phyloP scores from a whole-genome alignment of 2,113 vertebrate genomes.

The Zapornia atra region DNA sequence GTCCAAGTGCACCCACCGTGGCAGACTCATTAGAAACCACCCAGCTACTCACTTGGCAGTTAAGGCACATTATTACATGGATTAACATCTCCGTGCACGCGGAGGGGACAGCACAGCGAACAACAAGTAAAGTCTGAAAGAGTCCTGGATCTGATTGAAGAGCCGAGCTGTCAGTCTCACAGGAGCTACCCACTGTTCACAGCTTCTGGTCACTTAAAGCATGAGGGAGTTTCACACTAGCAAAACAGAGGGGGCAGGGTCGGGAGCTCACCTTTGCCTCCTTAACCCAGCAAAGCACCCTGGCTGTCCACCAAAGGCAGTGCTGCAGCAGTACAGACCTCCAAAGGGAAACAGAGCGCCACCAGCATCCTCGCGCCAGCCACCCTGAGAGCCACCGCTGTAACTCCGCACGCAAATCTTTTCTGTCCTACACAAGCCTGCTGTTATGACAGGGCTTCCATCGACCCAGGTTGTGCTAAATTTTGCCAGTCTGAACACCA shows the following conservation, averaged over 20 bases:
- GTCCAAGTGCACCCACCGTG: not conserved
- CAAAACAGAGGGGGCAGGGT: no score
- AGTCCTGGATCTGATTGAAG: not conserved
- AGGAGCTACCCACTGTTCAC: not conserved
- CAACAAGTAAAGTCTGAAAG: no score
- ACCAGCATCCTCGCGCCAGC: rapidly evolving
- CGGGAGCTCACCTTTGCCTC: not conserved
- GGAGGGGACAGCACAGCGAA: not conserved
- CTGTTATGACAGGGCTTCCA: not conserved
- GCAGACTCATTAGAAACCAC: not conserved
- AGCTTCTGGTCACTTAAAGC: not conserved
- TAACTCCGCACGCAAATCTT: not conserved
- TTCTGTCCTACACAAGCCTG: not conserved
- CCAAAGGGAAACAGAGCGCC: not conserved
- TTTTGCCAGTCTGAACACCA: not conserved
- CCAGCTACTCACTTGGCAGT: not conserved
- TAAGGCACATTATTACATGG: rapidly evolving
- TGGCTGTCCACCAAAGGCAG: not conserved
- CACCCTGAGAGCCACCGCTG: not conserved
- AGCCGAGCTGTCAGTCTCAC: not conserved
- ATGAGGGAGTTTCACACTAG: not conserved
- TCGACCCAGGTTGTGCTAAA: not conserved
- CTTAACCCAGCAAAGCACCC: not conserved
- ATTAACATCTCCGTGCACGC: rapidly evolving
- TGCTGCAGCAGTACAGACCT: not conserved